Conservation (phyloP, 2,113 vertebrate genomes). For the Stercorarius parasiticus region DNA sequence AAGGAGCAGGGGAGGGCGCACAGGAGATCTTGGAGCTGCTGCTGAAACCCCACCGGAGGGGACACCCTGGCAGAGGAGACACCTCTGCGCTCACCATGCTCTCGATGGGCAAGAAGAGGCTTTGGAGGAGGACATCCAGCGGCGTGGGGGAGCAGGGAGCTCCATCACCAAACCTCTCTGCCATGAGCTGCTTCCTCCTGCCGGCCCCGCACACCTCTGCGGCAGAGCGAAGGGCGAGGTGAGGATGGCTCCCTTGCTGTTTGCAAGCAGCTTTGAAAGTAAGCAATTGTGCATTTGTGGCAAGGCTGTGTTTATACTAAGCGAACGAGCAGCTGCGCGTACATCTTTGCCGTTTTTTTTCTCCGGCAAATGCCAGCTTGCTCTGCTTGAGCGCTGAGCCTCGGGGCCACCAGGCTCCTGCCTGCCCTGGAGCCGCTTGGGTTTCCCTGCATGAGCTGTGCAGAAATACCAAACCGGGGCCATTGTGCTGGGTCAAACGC, state of each 20-base stretch:
- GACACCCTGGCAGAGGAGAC: not conserved
- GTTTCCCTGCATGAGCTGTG: not conserved
- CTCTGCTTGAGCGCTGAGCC: fast-evolving
- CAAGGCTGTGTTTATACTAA: not conserved
- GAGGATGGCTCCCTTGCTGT: not conserved
- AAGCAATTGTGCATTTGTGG: not conserved
- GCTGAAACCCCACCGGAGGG: not conserved
- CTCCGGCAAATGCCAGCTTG: not conserved
- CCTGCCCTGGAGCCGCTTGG: not conserved
- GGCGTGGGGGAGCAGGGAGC: not conserved
- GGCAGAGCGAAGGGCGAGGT: not conserved
- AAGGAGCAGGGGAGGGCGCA: not conserved
- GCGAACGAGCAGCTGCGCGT: fast-evolving
- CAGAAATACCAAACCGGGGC: too few species aligned
- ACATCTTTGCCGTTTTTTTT: fast-evolving
- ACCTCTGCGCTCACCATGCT: not conserved
- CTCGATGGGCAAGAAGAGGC: not conserved
- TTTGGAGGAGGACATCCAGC: not conserved
- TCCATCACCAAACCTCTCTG: not conserved
- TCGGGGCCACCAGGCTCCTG: not conserved
- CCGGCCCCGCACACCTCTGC: not conserved
- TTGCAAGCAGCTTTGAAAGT: not conserved
- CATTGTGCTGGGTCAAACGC: not conserved
- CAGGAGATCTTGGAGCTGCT: not conserved
- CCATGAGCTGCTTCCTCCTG: not conserved